These are phyloP conservation scores for Amphibalanus amphitrite DNA, from an alignment of 1,140 invertebrate species.

Conservation along the genomic window DNA sequence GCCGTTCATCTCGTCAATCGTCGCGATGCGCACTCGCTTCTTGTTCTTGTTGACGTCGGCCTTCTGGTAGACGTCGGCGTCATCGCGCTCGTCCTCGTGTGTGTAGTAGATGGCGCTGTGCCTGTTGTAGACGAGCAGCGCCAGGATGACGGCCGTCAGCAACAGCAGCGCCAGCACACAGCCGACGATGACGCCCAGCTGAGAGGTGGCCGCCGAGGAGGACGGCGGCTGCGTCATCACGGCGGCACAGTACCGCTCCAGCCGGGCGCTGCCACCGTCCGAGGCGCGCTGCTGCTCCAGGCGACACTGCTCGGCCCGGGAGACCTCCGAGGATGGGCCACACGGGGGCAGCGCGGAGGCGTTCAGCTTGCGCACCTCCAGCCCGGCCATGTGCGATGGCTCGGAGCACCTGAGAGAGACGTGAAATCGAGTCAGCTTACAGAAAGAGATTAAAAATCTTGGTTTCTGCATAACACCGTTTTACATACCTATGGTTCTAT, in stretches of 20 bases:
- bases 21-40: conserved; percentile 22
- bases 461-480: no score
- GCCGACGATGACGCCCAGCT: conserved; percentile 23
- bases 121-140: conserved; percentile 30
- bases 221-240: no score
- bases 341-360: background rate
- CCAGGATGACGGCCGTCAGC: conserved; percentile 20
- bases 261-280: no score
- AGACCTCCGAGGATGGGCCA: no score
- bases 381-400: background rate
- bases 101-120: conserved; percentile 53
- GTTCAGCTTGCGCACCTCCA: background rate
- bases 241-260: no score
- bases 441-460: no score
- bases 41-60: conserved; percentile 19
- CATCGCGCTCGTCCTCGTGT: conserved; percentile 41
- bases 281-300: no score
- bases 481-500: no score
- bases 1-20: conserved; percentile 25
- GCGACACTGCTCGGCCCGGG: no score
- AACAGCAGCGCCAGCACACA: conserved; percentile 12
- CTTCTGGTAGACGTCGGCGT: conserved; percentile 19
- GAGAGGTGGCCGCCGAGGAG: conserved; percentile 2
- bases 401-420: background rate
- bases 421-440: no score